phyloP scores from a whole-genome alignment of 2,113 vertebrate species.

The Charadrius vociferus region DNA sequence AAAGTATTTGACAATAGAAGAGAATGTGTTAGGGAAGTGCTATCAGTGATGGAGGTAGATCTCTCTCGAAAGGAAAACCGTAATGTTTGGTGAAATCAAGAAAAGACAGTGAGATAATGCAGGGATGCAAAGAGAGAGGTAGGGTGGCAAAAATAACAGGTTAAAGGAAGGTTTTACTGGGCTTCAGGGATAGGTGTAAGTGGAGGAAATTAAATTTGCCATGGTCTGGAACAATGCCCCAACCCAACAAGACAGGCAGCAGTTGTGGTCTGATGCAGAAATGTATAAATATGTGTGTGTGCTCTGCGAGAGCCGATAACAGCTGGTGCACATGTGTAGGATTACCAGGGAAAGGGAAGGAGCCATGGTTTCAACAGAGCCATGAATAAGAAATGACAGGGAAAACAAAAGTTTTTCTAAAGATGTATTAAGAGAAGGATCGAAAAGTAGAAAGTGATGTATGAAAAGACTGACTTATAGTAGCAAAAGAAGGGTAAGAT shows the following conservation, averaged over 20 bases:
- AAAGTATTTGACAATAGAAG: neutral
- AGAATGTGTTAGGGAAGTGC: neutral
- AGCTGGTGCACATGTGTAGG: fast-evolving
- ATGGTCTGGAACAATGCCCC: fast-evolving
- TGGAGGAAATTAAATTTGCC: neutral
- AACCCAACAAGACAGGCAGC: neutral
- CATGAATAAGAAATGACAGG: neutral
- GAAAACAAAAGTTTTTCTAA: neutral
- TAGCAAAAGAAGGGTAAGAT: neutral
- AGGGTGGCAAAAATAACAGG: neutral
- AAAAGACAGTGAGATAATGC: neutral
- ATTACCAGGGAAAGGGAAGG: neutral
- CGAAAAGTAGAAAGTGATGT: neutral
- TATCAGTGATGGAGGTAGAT: neutral
- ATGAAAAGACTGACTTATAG: neutral
- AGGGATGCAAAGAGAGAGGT: neutral
- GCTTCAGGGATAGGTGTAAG: neutral
- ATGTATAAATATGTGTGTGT: too few relatives aligned
- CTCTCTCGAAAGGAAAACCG: neutral
- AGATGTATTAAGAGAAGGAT: neutral
- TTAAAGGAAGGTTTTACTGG: neutral
- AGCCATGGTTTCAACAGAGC: neutral
- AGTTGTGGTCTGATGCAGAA: neutral
- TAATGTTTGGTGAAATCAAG: neutral
- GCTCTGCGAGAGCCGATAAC: neutral